phyloP scores from a whole-genome alignment of 2,797 vertebrate genomes.

The Morelia viridis region DNA sequence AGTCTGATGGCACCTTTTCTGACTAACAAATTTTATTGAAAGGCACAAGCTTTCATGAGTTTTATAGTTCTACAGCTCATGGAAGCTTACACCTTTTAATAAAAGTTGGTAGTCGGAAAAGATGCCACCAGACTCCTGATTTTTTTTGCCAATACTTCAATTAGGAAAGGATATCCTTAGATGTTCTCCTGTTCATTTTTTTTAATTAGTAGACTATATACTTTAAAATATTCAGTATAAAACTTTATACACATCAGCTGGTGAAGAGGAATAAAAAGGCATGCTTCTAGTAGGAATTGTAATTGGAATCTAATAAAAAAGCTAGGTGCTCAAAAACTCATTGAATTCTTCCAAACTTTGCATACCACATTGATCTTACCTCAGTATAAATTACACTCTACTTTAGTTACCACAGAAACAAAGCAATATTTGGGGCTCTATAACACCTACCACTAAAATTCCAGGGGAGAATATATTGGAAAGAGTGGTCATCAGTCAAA shows the following conservation, averaged over 20 bases:
- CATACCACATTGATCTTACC: constrained; percentile 66
- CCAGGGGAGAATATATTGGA: constrained; percentile 86
- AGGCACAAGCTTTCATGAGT: neutral
- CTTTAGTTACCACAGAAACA: constrained; percentile 82
- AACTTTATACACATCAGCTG: neutral
- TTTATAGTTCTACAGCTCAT: neutral
- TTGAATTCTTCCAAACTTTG: constrained; percentile 56
- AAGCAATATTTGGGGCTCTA: constrained; percentile 87
- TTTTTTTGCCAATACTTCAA: neutral
- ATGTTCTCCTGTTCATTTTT: neutral
- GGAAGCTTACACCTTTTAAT: neutral
- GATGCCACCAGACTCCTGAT: neutral
- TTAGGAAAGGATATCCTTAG: neutral
- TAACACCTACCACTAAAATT: constrained; percentile 89
- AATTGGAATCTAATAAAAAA: constrained; percentile 42
- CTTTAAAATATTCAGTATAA: neutral
- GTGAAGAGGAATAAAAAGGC: constrained; percentile 6
- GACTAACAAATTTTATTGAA: neutral
- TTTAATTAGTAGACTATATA: neutral
- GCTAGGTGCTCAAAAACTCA: constrained; percentile 47
- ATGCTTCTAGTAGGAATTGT: neutral
- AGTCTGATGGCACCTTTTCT: neutral
- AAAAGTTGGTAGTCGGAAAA: neutral
- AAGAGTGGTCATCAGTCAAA: constrained; percentile 76
- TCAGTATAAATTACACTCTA: constrained; percentile 76